Base-by-base conservation (phyloP, 2,888 invertebrate genomes). In the Xylophagus ater region DNA sequence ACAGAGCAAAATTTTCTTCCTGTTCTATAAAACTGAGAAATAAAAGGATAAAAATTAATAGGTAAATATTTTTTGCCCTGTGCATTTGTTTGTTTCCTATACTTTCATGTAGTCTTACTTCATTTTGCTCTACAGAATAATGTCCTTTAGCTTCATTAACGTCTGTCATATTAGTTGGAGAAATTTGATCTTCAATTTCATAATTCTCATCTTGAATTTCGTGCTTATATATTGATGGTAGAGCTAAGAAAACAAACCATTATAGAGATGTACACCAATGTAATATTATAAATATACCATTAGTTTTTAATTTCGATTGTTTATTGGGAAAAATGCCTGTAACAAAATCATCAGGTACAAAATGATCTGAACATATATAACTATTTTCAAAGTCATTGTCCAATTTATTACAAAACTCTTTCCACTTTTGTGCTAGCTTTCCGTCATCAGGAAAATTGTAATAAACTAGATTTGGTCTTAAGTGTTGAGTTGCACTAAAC, bases 361-460 rank as follows among this genome's bases (percentile, higher is more conserved):
- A 42, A 12, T 42, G 42, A 12, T 42, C 42, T 3, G 42, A 30
- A 19, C 42, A 39, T 8, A 39, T 19, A 28, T 31, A 38, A 15
- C 25, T 29, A 3, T 38, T 12, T 4, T 13, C 26, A 13, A 12
- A 37, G 17, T 35, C 35, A 4, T 28, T 10, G 25, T 39, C 35
- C 9, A 17, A n/a, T 31, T 39, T 34, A 31, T 39, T 39, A 15
- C 42, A 42, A 26, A 42, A 42, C n/a, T 26, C 9, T 18, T 32
- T 35, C 42, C 42, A 39, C 6, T 20, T 30, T n/a, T 29, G 20
- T 4, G 10, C 10, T 6, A 38, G 7, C 4, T 25, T 28, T 13
- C n/a, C 10, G 4, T 31, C 17, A 15, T 35, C 35, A 10, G 42
- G 42, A 20, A 39, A 39, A 8, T 29, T 30, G 28, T 33, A 34